These are phyloP conservation scores for Chironomus tentans DNA, from an alignment of 2,888 invertebrate genomes.

Conservation along the genomic window DNA sequence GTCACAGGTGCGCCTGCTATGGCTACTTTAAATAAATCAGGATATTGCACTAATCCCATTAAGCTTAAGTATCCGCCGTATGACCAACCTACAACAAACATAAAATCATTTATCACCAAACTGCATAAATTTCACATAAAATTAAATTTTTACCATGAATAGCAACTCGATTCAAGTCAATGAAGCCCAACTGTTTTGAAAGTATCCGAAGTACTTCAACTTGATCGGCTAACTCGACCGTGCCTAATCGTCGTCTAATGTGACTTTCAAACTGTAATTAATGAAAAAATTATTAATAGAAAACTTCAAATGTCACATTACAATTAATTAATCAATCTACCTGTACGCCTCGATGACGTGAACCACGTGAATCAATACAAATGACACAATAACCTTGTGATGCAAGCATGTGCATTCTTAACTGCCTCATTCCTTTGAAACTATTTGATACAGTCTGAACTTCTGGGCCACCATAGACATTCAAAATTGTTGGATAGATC, in stretches of 20 bases:
- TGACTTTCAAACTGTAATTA: constrained; percentile 72
- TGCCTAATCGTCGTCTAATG: constrained; percentile 83
- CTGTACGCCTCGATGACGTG: constrained; percentile 76
- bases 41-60: constrained; percentile 86
- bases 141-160: constrained; percentile 83
- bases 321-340: background rate
- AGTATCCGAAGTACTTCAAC: constrained; percentile 86
- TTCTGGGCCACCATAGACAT: constrained; percentile 97
- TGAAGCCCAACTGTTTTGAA: constrained; percentile 71
- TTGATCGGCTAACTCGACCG: constrained; percentile 89
- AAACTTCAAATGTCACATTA: background rate
- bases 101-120: constrained; percentile 7
- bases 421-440: constrained; percentile 85
- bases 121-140: constrained; percentile 49
- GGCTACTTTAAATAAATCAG: constrained; percentile 88
- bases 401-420: constrained; percentile 90
- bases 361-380: constrained; percentile 90
- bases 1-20: constrained; percentile 82
- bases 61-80: constrained; percentile 83
- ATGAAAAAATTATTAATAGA: background rate
- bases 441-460: constrained; percentile 95
- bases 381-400: constrained; percentile 94
- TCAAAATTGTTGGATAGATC: constrained; percentile 85
- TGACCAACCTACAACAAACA: background rate
- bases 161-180: constrained; percentile 86